Percentiles rank a stretch among this genome's conserved stretches.
Evolutionary conservation across 2,888 invertebrate genomes (phyloP).

Genomic region (Thymelicus sylvestris): DNA sequence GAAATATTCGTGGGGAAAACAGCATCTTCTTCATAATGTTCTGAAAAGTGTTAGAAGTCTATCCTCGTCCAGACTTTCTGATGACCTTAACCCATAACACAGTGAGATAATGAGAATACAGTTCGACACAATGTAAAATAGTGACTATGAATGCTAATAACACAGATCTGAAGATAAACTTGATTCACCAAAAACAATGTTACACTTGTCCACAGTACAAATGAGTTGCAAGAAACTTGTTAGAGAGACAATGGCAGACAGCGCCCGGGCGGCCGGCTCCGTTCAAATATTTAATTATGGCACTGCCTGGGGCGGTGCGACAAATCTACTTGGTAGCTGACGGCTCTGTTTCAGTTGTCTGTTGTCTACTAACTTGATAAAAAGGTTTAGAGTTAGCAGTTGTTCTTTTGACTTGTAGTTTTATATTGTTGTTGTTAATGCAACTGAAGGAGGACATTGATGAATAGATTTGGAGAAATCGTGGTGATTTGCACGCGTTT

Average conservation of each 20-base stretch:
- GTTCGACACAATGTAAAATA: too few species aligned
- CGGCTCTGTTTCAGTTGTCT: slow-evolving; percentile 15
- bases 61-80: too few species aligned
- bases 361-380: slow-evolving; percentile 16
- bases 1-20: too few species aligned
- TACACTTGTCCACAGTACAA: slow-evolving; percentile 14
- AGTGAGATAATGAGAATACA: too few species aligned
- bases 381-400: slow-evolving; percentile 13
- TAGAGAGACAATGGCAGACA: slow-evolving; percentile 25
- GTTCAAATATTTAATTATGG: slow-evolving; percentile 42
- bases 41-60: too few species aligned
- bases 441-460: not conserved
- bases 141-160: not conserved
- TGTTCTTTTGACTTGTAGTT: slow-evolving; percentile 10
- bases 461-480: too few species aligned
- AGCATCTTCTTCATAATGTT: too few species aligned
- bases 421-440: not conserved
- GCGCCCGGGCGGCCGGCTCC: slow-evolving; percentile 35
- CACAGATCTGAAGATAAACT: not conserved
- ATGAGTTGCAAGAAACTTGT: slow-evolving; percentile 27
- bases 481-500: too few species aligned
- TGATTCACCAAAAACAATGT: slow-evolving; percentile 8
- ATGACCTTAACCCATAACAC: too few species aligned
- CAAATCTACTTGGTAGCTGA: slow-evolving; percentile 34
- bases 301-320: slow-evolving; percentile 34